Evolutionary conservation across 2,888 invertebrate genomes (phyloP).

Genomic region (Dysmachus trigonus): DNA sequence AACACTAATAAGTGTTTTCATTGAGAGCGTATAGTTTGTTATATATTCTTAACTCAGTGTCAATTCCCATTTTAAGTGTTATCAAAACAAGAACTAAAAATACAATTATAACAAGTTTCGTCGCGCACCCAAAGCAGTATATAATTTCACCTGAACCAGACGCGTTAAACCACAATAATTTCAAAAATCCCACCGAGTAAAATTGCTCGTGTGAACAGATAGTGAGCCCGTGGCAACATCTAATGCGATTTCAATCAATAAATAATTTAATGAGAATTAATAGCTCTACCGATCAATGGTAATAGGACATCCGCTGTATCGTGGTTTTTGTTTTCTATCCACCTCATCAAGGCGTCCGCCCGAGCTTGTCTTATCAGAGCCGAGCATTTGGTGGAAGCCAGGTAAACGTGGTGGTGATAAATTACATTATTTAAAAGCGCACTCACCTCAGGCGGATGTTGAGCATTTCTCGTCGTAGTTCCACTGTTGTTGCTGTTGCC

Average conservation of each 20-base stretch:
- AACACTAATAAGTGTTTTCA: too few relatives aligned
- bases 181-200: background rate
- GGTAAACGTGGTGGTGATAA: background rate
- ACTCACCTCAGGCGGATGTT: constrained; percentile 63
- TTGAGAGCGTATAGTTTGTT: too few relatives aligned
- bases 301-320: constrained; percentile 38
- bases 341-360: background rate
- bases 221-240: background rate
- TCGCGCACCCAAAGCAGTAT: background rate
- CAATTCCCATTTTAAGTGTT: too few relatives aligned
- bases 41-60: too few relatives aligned
- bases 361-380: background rate
- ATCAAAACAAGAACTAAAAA: background rate
- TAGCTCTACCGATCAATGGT: constrained; percentile 35
- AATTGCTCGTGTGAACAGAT: background rate
- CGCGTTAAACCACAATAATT: background rate
- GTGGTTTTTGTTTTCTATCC: background rate
- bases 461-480: constrained; percentile 54
- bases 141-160: background rate
- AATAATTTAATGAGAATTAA: constrained; percentile 37
- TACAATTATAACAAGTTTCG: background rate
- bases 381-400: background rate
- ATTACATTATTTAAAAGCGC: background rate
- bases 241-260: constrained; percentile 7
- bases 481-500: constrained; percentile 52